Evolutionary conservation across 1,140 invertebrate species (phyloP).

Genomic region (Arion vulgaris): DNA sequence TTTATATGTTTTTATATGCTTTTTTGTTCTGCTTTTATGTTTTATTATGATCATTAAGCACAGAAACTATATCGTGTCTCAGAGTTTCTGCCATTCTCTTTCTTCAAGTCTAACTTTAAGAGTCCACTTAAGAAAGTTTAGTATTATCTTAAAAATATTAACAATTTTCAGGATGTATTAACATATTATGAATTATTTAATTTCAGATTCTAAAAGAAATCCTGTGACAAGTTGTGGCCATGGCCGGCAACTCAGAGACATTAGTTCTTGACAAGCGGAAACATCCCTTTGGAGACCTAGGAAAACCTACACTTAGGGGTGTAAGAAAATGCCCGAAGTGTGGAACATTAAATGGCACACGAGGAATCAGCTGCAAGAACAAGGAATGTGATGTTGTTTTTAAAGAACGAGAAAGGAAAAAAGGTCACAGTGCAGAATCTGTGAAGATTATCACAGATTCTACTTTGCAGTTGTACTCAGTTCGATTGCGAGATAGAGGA

Average conservation of each 20-base stretch:
- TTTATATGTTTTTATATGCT: no score
- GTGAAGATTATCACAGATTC: conserved; percentile 80
- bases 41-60: no score
- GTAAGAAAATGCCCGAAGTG: conserved; percentile 85
- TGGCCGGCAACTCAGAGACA: conserved; percentile 1
- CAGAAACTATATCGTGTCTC: no score
- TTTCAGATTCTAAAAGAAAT: background rate
- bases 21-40: no score
- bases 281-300: conserved; percentile 77
- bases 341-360: conserved; percentile 84
- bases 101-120: no score
- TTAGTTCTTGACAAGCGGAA: conserved; percentile 69
- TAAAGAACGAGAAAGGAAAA: conserved; percentile 80
- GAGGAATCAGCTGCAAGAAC: conserved; percentile 84
- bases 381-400: conserved; percentile 82
- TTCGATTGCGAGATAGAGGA: conserved; percentile 80
- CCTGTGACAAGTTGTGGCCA: background rate
- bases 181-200: background rate
- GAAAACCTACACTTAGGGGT: conserved; percentile 81
- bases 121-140: no score
- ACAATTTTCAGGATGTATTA: background rate
- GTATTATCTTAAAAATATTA: no score
- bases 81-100: no score
- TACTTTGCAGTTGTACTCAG: conserved; percentile 80
- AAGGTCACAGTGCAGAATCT: conserved; percentile 79